phyloP scores from a whole-genome alignment of 2,888 invertebrate genomes.

The Heteropelma amictum region DNA sequence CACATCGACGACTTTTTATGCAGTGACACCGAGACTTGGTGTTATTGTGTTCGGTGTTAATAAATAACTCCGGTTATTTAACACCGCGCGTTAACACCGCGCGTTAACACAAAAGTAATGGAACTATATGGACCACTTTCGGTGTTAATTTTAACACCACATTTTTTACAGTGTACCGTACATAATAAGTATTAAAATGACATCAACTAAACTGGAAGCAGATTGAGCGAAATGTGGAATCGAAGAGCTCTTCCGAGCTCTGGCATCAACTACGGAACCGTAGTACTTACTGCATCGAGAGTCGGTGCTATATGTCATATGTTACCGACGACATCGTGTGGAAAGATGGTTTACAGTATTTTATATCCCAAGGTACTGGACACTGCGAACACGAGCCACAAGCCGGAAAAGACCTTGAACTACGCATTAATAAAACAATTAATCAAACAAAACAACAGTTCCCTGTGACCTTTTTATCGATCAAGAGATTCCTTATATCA shows the following conservation, averaged over 20 bases:
- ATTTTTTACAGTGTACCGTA: too few species aligned
- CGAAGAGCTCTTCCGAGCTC: conserved; percentile 47
- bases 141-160: not conserved
- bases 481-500: conserved; percentile 52
- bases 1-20: too few species aligned
- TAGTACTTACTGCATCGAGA: too few species aligned
- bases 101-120: not conserved
- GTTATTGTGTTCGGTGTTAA: too few species aligned
- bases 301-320: too few species aligned
- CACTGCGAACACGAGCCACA: conserved; percentile 40
- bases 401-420: conserved; percentile 51
- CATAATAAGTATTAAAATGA: not conserved
- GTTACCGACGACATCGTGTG: too few species aligned
- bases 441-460: conserved; percentile 28
- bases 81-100: too few species aligned
- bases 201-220: not conserved
- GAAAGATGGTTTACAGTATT: conserved; percentile 43
- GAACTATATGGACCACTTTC: conserved; percentile 3
- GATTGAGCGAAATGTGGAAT: conserved; percentile 15
- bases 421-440: conserved; percentile 50
- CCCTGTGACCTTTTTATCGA: conserved; percentile 64
- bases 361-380: conserved; percentile 44
- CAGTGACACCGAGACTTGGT: too few species aligned
- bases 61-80: too few species aligned
- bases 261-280: too few species aligned